Evolutionary conservation across 2,888 invertebrate species (phyloP).

Genomic region (Pristionchus maxplancki): DNA sequence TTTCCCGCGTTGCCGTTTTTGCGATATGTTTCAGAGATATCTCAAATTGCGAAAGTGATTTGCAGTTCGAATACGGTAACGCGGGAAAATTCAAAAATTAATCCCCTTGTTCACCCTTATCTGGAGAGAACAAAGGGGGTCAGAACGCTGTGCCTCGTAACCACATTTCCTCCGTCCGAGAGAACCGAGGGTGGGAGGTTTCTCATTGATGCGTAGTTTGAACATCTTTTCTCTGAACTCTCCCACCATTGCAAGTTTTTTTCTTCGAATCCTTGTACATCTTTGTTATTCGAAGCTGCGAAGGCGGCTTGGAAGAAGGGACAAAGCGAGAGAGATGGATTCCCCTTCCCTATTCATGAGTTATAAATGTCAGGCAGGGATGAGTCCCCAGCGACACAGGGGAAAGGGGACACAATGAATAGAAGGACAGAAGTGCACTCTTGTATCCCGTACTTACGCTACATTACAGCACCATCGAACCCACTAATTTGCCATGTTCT

Average conservation of each 20-base stretch:
- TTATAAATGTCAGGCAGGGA: constrained; percentile 29
- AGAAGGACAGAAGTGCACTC: background rate
- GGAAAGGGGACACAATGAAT: background rate
- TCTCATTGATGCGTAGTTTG: background rate
- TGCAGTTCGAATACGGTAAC: too few species aligned
- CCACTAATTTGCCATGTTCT: background rate
- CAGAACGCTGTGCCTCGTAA: too few species aligned
- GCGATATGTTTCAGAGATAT: too few species aligned
- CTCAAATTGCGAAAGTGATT: too few species aligned
- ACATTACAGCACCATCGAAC: background rate
- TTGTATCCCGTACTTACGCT: background rate
- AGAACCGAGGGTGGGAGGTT: background rate
- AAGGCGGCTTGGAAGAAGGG: background rate
- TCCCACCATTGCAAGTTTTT: background rate
- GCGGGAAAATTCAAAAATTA: too few species aligned
- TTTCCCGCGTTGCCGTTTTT: too few species aligned
- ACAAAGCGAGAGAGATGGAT: constrained; percentile 23
- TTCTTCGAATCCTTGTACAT: background rate
- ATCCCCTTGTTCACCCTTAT: too few species aligned
- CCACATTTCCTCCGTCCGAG: background rate
- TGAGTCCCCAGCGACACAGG: background rate
- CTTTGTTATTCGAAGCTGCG: background rate
- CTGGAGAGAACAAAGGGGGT: too few species aligned
- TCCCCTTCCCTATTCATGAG: constrained; percentile 31
- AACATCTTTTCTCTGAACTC: background rate